Conservation (phyloP, 35 echinoderm and acorn worm species). For the Heliocidaris tuberculata region DNA sequence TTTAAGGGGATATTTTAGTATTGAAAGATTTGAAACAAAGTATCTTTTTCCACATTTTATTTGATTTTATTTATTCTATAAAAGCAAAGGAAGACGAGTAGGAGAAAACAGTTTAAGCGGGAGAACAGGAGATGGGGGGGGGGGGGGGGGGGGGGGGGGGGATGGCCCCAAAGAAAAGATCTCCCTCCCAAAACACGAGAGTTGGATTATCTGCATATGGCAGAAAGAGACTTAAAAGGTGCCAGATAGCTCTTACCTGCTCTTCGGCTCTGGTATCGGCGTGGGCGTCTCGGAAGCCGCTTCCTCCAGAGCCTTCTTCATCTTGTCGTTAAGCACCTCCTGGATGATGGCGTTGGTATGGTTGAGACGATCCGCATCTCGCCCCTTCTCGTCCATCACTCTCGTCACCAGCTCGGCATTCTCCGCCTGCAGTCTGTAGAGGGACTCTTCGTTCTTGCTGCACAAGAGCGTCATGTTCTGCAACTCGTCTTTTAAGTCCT, state of each 20-base stretch:
- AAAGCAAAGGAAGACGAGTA: too few relatives aligned
- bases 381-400: conserved; percentile 78
- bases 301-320: conserved; percentile 55
- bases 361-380: conserved; percentile 69
- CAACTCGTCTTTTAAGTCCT: conserved; percentile 78
- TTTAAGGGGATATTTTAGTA: too few relatives aligned
- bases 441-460: conserved; percentile 61
- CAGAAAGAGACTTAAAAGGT: too few relatives aligned
- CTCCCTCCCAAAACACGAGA: too few relatives aligned
- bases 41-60: too few relatives aligned
- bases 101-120: background rate
- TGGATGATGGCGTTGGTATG: conserved; percentile 70
- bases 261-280: background rate
- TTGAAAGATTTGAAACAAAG: too few relatives aligned
- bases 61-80: too few relatives aligned
- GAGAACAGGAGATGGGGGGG: background rate
- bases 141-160: too few relatives aligned
- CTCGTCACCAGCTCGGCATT: conserved; percentile 73
- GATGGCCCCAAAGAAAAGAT: too few relatives aligned
- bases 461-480: conserved; percentile 72
- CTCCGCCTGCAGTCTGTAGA: conserved; percentile 67
- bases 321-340: conserved; percentile 58
- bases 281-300: conserved; percentile 36
- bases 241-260: background rate
- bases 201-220: too few relatives aligned